These are phyloP conservation scores for Lasius platythorax DNA, from an alignment of 2,888 invertebrate genomes.

Conservation along the genomic window DNA sequence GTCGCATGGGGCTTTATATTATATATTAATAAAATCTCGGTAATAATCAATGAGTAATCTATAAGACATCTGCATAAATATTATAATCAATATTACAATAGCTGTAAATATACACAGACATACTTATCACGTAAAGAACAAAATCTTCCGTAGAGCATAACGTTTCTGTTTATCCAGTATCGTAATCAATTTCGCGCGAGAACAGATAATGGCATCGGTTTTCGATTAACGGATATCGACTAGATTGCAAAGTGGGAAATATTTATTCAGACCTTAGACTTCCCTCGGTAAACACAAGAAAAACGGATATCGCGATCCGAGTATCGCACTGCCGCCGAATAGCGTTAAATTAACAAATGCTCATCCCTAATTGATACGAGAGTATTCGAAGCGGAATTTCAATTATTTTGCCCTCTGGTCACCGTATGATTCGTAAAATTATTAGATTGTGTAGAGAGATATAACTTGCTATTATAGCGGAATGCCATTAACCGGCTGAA, in stretches of 20 bases:
- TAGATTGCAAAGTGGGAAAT: conserved; percentile 33
- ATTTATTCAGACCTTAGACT: conserved; percentile 48
- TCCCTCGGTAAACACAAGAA: conserved; percentile 35
- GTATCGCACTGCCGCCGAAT: conserved; percentile 16
- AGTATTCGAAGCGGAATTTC: conserved; percentile 60
- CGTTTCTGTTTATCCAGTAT: conserved; percentile 8
- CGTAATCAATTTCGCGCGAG: conserved; percentile 19
- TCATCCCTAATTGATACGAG: conserved; percentile 36
- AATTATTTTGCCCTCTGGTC: conserved; percentile 62
- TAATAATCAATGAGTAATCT: conserved; percentile 22
- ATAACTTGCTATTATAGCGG: conserved; percentile 3
- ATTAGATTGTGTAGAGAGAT: conserved; percentile 59
- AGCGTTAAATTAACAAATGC: conserved; percentile 63
- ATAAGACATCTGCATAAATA: conserved; percentile 15
- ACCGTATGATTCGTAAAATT: conserved; percentile 62
- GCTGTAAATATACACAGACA: background rate
- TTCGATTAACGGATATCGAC: conserved; percentile 35
- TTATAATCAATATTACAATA: conserved; percentile 18
- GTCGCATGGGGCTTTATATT: background rate
- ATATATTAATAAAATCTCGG: background rate
- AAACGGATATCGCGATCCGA: conserved; percentile 26
- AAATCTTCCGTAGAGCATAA: conserved; percentile 20
- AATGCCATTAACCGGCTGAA: conserved; percentile 44
- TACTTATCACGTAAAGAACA: background rate
- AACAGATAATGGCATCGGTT: conserved; percentile 32